Conservation (phyloP, 2,113 vertebrate genomes). For the Apodemus speciosus region DNA sequence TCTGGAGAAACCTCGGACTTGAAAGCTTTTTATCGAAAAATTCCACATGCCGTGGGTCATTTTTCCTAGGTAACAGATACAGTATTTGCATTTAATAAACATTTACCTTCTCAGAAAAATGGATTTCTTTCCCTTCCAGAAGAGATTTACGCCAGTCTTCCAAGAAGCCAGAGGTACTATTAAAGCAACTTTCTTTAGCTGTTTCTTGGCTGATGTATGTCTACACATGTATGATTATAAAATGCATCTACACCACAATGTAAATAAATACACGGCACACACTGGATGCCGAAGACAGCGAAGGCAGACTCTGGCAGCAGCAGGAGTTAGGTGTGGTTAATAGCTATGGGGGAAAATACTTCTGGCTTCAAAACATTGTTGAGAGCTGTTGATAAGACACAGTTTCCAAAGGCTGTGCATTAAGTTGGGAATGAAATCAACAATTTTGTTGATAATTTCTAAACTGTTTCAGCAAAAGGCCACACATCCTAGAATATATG, state of each 20-base stretch:
- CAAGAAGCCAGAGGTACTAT: conserved; percentile 61
- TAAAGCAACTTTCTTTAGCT: conserved; percentile 62
- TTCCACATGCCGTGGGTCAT: conserved; percentile 87
- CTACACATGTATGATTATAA: conserved; percentile 66
- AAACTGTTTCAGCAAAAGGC: neutral
- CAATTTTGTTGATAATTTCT: conserved; percentile 39
- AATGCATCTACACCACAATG: conserved; percentile 52
- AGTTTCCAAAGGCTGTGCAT: neutral
- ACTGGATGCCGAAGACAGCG: neutral
- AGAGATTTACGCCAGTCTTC: conserved; percentile 77
- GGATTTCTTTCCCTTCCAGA: conserved; percentile 57
- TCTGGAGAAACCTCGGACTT: conserved; percentile 88
- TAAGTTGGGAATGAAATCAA: conserved; percentile 43
- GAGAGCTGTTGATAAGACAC: neutral
- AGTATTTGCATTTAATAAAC: conserved; percentile 87
- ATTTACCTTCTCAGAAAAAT: conserved; percentile 79
- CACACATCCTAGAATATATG: neutral
- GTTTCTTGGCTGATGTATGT: neutral
- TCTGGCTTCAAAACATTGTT: neutral
- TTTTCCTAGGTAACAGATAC: conserved; percentile 82
- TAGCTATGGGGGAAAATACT: neutral
- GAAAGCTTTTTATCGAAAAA: conserved; percentile 91
- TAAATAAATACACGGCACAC: conserved; percentile 9
- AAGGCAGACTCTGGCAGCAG: neutral
- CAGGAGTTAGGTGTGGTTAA: neutral